Base-by-base conservation (phyloP, 2,113 vertebrate species). In the Crocuta crocuta region DNA sequence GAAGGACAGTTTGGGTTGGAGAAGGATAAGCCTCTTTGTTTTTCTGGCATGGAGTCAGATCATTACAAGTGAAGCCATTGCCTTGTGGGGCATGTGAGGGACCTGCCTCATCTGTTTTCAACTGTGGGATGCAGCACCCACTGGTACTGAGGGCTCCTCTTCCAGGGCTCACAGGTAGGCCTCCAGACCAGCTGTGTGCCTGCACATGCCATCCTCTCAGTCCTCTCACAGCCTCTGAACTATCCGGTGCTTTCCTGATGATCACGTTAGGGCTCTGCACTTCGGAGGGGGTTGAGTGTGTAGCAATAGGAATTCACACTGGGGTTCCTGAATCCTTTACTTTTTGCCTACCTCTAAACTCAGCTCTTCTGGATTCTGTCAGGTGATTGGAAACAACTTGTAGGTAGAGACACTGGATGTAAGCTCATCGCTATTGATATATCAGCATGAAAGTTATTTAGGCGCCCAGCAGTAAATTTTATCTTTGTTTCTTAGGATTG, bases 401-500 rank as follows among this genome's bases (percentile, higher is more conserved):
- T 88, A 85, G 21, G 65, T 88, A 23, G 26, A 19, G 71, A 31
- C 7, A 5, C 28, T 70, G 11, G 10, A 23, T 82, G 2, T 76
- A 70, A 79, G 89, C 16, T n/a, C 28, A 55, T 4, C 63, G 9
- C 24, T 70, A 5, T 5, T 88, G 43, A 17, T 90, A 81, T 26
- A 89, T 79, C 23, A 39, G 15, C 24, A 10, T 61, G 17, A 80
- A 80, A 55, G 16, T 68, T 94, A n/a, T 82, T 48, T 45, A 73
- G 48, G 43, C 28, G 43, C 13, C 68, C 23, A 39, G 5, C 68
- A 24, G 39, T 82, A 21, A 68, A 61, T 94, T 85, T 81, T 81
- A 4, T 70, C 48, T 66, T 61, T 91, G 58, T 70, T n/a, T 80
- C 66, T 70, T 48, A 95, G 99, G 99, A 99, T 97, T 99, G 99